Percentiles rank a stretch among this genome's conserved stretches.
phyloP scores from a whole-genome alignment of 2,888 invertebrate species.

The Agriopis leucophaearia region DNA sequence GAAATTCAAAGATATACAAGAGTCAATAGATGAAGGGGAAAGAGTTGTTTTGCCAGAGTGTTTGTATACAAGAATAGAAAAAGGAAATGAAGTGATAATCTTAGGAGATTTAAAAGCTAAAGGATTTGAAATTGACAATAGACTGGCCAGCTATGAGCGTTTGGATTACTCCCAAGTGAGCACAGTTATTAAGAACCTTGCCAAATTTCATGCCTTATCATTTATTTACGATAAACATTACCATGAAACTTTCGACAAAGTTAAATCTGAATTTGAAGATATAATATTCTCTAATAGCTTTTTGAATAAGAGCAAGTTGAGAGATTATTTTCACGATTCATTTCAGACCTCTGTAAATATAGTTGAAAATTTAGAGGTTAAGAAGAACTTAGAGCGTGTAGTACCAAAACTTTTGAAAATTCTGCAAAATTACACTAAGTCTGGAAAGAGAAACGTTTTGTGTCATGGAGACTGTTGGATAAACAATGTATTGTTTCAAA shows the following conservation, averaged over 20 bases:
- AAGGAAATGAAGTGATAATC: conserved; percentile 70
- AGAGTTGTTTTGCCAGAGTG: conserved; percentile 65
- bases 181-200: conserved; percentile 65
- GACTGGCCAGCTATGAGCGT: conserved; percentile 58
- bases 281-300: conserved; percentile 69
- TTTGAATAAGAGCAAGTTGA: conserved; percentile 69
- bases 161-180: conserved; percentile 60
- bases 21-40: conserved; percentile 52
- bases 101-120: conserved; percentile 67
- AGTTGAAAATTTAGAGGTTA: conserved; percentile 59
- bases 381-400: conserved; percentile 58
- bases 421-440: conserved; percentile 62
- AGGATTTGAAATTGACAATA: conserved; percentile 65
- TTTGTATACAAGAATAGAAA: conserved; percentile 60
- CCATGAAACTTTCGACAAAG: conserved; percentile 49
- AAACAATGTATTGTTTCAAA: conserved; percentile 70
- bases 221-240: conserved; percentile 63
- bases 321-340: conserved; percentile 70
- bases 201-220: conserved; percentile 75
- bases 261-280: conserved; percentile 64
- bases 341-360: conserved; percentile 68
- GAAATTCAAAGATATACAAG: conserved; percentile 63
- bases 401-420: conserved; percentile 61
- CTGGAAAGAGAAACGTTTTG: conserved; percentile 65
- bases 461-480: conserved; percentile 81